phyloP scores from a whole-genome alignment of 2,888 invertebrate genomes.

The Chaetogeoica ovagalla region DNA sequence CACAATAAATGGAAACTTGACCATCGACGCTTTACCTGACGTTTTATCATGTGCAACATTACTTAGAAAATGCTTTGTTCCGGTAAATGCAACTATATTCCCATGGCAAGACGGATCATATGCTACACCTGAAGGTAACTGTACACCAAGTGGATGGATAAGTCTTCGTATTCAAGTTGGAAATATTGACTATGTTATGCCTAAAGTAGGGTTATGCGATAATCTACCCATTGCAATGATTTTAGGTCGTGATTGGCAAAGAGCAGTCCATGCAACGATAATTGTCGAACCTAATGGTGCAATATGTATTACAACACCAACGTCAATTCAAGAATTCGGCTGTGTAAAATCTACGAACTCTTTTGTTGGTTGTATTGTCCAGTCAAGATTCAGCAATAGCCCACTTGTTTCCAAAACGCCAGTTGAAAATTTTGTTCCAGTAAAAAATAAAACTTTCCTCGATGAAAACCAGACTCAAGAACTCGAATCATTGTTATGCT shows the following conservation, averaged over 20 bases:
- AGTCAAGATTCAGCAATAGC: not conserved
- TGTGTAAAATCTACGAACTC: not conserved
- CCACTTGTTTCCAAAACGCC: not conserved
- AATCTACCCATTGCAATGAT: not conserved
- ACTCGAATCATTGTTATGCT: no score
- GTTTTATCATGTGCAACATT: not conserved
- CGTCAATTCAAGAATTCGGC: not conserved
- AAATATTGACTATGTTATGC: slow-evolving; percentile 2
- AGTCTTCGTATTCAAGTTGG: not conserved
- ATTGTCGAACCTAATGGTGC: not conserved
- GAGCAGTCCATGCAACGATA: not conserved
- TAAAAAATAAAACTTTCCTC: no score
- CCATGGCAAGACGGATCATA: not conserved
- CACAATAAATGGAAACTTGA: not conserved
- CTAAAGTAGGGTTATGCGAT: slow-evolving; percentile 18
- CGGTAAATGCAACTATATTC: not conserved
- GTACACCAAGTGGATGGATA: slow-evolving; percentile 6
- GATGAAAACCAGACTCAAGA: no score
- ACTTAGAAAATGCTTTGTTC: slow-evolving; percentile 18
- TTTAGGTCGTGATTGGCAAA: slow-evolving; percentile 11
- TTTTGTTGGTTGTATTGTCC: not conserved
- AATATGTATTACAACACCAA: slow-evolving; percentile 3
- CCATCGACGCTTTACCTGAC: slow-evolving; percentile 12
- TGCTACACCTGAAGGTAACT: not conserved
- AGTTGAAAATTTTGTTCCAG: no score